Evolutionary conservation across 2,113 vertebrate species (phyloP).

Genomic region (Cyanistes caeruleus): DNA sequence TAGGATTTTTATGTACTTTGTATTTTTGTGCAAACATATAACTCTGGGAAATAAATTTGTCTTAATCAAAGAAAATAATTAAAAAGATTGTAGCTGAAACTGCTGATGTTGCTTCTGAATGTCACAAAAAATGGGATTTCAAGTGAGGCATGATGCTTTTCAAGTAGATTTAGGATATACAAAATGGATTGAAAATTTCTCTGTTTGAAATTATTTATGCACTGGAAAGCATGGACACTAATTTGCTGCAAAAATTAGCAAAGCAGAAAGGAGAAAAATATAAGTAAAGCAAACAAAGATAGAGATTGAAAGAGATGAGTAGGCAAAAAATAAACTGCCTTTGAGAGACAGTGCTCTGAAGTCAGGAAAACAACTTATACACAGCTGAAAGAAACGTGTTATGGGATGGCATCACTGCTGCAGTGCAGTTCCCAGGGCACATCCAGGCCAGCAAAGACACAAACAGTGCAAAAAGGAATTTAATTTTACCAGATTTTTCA

Average conservation of each 20-base stretch:
- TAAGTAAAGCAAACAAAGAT: neutral
- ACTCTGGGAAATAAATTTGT: slow-evolving; percentile 9
- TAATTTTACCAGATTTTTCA: neutral
- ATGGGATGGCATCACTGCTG: neutral
- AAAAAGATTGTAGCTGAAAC: neutral
- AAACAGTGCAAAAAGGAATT: neutral
- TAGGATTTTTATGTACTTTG: neutral
- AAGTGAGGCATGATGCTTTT: neutral
- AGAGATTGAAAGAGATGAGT: neutral
- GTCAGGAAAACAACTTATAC: neutral
- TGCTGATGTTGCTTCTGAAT: neutral
- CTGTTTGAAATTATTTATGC: neutral
- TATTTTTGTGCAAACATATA: neutral
- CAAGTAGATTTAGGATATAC: neutral
- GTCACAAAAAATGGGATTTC: neutral
- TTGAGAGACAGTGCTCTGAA: neutral
- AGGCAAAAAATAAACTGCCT: neutral
- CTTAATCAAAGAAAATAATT: slow-evolving; percentile 41
- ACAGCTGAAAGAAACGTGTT: neutral
- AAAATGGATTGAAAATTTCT: neutral
- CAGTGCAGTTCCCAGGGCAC: neutral
- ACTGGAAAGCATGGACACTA: neutral
- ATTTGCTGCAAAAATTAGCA: neutral
- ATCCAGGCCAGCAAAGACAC: neutral
- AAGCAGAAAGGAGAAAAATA: neutral